Evolutionary conservation across 2,888 invertebrate species (phyloP).

Genomic region (Emmelina monodactyla): DNA sequence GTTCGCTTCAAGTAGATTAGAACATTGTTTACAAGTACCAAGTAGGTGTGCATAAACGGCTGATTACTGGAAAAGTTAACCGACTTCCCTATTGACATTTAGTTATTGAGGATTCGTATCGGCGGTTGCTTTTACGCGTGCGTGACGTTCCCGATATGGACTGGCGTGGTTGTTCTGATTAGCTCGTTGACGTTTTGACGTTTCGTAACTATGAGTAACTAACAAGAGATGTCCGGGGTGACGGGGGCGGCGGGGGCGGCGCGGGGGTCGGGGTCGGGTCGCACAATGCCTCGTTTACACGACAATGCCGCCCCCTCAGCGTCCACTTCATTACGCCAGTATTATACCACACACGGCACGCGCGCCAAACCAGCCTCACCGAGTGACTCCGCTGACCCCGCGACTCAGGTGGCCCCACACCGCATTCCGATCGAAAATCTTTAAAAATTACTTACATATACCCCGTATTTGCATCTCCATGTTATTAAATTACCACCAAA

Average conservation of each 20-base stretch:
- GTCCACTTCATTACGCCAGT: slow-evolving; percentile 65
- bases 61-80: too few species aligned
- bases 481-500: too few species aligned
- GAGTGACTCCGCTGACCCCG: slow-evolving; percentile 38
- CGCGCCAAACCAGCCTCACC: slow-evolving; percentile 25
- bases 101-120: too few species aligned
- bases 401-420: slow-evolving; percentile 34
- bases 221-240: slow-evolving; percentile 19
- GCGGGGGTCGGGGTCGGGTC: slow-evolving; percentile 21
- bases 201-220: neutral
- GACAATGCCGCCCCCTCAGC: slow-evolving; percentile 59
- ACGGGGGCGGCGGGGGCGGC: slow-evolving; percentile 50
- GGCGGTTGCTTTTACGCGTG: too few species aligned
- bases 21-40: too few species aligned
- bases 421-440: neutral
- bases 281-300: slow-evolving; percentile 57
- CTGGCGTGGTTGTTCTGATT: neutral
- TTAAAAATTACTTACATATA: too few species aligned
- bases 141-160: too few species aligned
- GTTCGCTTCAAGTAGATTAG: too few species aligned
- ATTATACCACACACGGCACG: slow-evolving; percentile 38
- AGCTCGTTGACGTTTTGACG: neutral
- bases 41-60: too few species aligned
- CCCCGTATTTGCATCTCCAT: too few species aligned
- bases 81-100: too few species aligned